A percentile compares a stretch with the other conserved stretches of the same genome.
Evolutionary conservation across 64 coral and sea anemone species (phyloP).

Genomic region (Hydrozoanthus tunicans): DNA sequence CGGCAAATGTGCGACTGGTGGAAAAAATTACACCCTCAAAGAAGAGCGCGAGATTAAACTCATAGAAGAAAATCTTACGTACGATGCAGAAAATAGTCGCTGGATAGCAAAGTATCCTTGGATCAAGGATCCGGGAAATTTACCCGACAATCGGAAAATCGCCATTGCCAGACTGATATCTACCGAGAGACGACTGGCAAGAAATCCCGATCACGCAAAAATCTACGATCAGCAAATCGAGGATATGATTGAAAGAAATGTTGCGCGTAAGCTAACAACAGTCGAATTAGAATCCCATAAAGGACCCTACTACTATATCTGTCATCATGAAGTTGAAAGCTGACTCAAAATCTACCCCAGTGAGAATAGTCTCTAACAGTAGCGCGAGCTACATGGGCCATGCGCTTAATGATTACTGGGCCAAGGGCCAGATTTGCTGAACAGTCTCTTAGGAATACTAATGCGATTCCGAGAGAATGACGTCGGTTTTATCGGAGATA

Average conservation of each 20-base stretch:
- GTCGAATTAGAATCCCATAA: not conserved
- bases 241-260: slow-evolving; percentile 21
- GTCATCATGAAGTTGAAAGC: slow-evolving; percentile 19
- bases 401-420: not conserved
- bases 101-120: slow-evolving; percentile 8
- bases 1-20: too few species aligned
- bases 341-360: not conserved
- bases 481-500: not conserved
- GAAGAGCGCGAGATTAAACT: too few species aligned
- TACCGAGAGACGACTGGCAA: slow-evolving; percentile 5
- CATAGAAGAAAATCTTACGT: too few species aligned
- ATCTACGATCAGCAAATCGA: slow-evolving; percentile 6
- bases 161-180: slow-evolving; percentile 12
- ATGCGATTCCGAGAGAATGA: not conserved
- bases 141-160: not conserved
- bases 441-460: not conserved
- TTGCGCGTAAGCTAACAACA: not conserved
- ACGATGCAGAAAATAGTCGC: too few species aligned
- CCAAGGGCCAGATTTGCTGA: not conserved
- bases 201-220: not conserved
- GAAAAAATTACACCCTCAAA: too few species aligned
- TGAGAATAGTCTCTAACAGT: not conserved
- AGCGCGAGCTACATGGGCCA: not conserved
- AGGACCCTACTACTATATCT: not conserved
- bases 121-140: not conserved